Evolutionary conservation across 2,888 invertebrate genomes (phyloP).

Genomic region (Scrobipalpa costella): DNA sequence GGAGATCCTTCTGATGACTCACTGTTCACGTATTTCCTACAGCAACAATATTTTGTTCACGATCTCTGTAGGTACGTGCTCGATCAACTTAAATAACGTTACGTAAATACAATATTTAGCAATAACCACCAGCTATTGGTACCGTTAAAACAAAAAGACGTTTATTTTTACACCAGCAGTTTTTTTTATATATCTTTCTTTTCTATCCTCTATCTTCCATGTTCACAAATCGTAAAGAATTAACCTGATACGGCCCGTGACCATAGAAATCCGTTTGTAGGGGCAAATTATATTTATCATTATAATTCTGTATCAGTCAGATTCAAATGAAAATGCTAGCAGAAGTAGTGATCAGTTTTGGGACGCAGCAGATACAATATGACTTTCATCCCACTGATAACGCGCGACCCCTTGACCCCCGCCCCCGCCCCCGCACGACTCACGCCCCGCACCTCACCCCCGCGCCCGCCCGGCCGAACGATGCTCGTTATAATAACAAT

Average conservation of each 20-base stretch:
- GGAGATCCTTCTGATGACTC: not conserved
- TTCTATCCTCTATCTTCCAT: not conserved
- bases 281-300: too few species aligned
- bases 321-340: not conserved
- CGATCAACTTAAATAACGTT: not conserved
- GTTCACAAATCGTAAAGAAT: not conserved
- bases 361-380: slow-evolving; percentile 19
- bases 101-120: too few species aligned
- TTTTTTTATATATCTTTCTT: not conserved
- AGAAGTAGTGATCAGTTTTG: slow-evolving; percentile 9
- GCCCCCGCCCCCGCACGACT: slow-evolving; percentile 25
- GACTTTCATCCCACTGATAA: slow-evolving; percentile 46
- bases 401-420: slow-evolving; percentile 43
- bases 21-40: not conserved
- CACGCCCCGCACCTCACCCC: slow-evolving; percentile 3
- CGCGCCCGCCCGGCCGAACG: not conserved
- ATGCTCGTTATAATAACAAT: slow-evolving; percentile 2
- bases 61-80: not conserved
- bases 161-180: too few species aligned
- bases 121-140: too few species aligned
- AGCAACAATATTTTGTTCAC: not conserved
- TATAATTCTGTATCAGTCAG: too few species aligned
- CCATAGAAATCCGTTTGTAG: too few species aligned
- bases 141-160: too few species aligned
- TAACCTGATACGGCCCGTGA: too few species aligned